Evolutionary conservation across 2,113 vertebrate genomes (phyloP), one percentile per base, ranked within the genome.

Genomic region (Leucosticte australis): DNA sequence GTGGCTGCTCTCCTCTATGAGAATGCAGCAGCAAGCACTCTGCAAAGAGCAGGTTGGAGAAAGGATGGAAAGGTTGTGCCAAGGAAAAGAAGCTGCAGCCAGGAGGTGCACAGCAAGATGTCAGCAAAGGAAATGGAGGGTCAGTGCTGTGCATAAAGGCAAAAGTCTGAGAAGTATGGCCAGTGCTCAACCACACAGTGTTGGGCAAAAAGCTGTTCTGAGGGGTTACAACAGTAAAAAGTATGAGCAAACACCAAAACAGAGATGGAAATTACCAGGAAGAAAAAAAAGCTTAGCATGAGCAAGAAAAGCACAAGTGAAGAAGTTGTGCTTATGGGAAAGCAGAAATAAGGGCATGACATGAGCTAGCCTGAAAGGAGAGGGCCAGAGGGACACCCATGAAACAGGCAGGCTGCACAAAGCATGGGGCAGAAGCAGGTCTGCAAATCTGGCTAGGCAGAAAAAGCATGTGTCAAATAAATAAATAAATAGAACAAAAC

Each of bases 401-500:
- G 1, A 62, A 82, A 82, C 1, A 8, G 33, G 46, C 10, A 88
- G 46, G 55, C 46, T 74, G 33, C 31, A 85, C 39, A 88, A 64
- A 77, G 44, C 35, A 65, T 5, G 15, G 26, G 30, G 35, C 31
- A 81, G 46, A 50, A 78, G 41, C 44, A 63, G 39, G 19, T 44
- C 69, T 77, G 37, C 33, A 53, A 78, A 82, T 35, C 42, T 42
- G 39, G 31, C 30, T 57, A 3, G 6, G 31, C 23, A 83, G 33
- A 82, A 78, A 24, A 65, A 35, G 15, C 0, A 0, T 8, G 7
- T 17, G 8, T 27, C 39, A 62, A 70, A 47, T 7, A 68, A 52
- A 47, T 2, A 23, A 47, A 26, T 6, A 30, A 42, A 33, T 28
- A 41, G n/a, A n/a, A n/a, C 2, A 30, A 49, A 67, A 18, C 53